Percentiles rank a stretch among this genome's conserved stretches.
phyloP scores from a whole-genome alignment of 2,113 vertebrate genomes.

The Cryptotis parvus region DNA sequence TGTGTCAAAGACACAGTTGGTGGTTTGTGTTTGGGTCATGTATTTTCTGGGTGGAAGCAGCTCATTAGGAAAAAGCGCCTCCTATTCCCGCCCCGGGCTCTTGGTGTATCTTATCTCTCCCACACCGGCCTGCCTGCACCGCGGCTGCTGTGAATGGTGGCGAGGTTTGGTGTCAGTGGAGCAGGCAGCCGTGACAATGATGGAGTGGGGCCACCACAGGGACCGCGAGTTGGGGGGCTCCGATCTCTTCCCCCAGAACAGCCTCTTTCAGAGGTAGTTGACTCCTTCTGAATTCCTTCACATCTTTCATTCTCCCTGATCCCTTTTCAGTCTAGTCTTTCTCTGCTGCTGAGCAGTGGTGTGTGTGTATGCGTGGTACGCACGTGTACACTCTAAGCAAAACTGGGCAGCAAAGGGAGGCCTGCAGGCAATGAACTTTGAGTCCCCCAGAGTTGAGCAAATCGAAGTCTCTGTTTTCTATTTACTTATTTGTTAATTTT shows the following conservation, averaged over 20 bases:
- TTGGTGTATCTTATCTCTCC: constrained; percentile 85
- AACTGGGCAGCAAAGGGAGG: constrained; percentile 44
- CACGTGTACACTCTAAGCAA: neutral
- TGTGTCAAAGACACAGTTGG: constrained; percentile 96
- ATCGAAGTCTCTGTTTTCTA: neutral
- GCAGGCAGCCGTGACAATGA: neutral
- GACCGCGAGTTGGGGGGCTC: constrained; percentile 68
- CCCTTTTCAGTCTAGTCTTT: constrained; percentile 35
- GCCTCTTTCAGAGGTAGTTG: constrained; percentile 70
- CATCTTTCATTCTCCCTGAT: constrained; percentile 53
- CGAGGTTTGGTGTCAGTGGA: constrained; percentile 80
- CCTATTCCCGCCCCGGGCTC: constrained; percentile 73
- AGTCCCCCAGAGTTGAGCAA: neutral
- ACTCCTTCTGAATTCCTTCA: constrained; percentile 67
- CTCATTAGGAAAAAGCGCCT: constrained; percentile 93
- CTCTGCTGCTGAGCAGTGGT: neutral
- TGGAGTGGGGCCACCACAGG: constrained; percentile 62
- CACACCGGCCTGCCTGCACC: constrained; percentile 57
- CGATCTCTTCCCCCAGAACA: constrained; percentile 75
- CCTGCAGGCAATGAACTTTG: constrained; percentile 18
- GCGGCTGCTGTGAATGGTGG: constrained; percentile 80
- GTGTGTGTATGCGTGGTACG: too few species aligned
- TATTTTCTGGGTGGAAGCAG: constrained; percentile 91
- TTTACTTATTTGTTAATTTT: too few species aligned
- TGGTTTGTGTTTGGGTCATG: constrained; percentile 93